phyloP scores from a whole-genome alignment of 2,888 invertebrate genomes.

The Drosophila anomalata region DNA sequence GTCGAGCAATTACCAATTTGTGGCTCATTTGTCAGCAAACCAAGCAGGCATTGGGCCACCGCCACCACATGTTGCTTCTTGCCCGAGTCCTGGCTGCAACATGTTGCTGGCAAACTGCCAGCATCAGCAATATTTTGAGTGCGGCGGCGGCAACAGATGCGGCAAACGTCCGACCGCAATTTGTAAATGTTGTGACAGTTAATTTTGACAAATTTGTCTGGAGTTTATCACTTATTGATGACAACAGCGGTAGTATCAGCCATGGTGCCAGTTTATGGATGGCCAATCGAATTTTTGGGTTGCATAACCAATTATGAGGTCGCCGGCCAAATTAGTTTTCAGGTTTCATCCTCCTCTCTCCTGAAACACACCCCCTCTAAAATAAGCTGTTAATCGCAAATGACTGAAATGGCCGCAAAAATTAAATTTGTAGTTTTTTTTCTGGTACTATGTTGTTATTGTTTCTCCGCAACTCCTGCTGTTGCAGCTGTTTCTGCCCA shows the following conservation, averaged over 20 bases:
- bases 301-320: constrained; percentile 76
- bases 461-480: not conserved
- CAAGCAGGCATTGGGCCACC: constrained; percentile 7
- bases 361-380: not conserved
- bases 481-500: constrained; percentile 30
- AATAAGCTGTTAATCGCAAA: constrained; percentile 55
- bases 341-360: not conserved
- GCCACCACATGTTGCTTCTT: constrained; percentile 36
- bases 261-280: constrained; percentile 22
- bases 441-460: too few species aligned
- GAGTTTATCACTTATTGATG: constrained; percentile 71
- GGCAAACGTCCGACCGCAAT: constrained; percentile 52
- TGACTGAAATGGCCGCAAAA: constrained; percentile 30
- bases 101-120: constrained; percentile 22
- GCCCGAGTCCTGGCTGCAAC: constrained; percentile 13
- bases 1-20: constrained; percentile 9
- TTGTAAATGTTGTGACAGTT: constrained; percentile 64
- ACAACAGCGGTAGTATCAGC: constrained; percentile 32
- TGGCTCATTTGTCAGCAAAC: constrained; percentile 19
- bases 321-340: constrained; percentile 63
- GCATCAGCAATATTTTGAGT: constrained; percentile 13
- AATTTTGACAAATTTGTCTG: constrained; percentile 73
- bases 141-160: constrained; percentile 9
- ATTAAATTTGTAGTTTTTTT: constrained; percentile 34
- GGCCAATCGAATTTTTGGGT: constrained; percentile 60